Conservation (phyloP, 2,113 vertebrate genomes). For the Periophthalmodon schlosseri region DNA sequence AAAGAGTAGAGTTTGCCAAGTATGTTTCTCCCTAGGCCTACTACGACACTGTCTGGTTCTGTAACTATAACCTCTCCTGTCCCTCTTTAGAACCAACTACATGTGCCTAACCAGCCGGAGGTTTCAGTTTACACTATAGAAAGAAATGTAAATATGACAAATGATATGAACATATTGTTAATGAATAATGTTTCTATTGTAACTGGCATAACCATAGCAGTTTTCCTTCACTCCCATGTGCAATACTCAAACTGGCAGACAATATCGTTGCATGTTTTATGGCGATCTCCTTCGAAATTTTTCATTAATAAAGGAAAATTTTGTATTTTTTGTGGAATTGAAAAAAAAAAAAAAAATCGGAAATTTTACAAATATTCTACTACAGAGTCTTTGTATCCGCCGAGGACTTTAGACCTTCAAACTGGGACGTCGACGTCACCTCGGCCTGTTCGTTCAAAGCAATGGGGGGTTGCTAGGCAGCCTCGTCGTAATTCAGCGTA, state of each 20-base stretch:
- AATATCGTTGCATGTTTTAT: slow-evolving; percentile 74
- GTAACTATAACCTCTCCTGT: slow-evolving; percentile 53
- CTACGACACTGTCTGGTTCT: slow-evolving; percentile 60
- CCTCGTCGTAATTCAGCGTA: slow-evolving; percentile 20
- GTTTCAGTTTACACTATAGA: slow-evolving; percentile 73
- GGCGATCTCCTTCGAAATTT: slow-evolving; percentile 44
- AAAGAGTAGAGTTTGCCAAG: slow-evolving; percentile 57
- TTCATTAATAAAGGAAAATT: slow-evolving; percentile 44
- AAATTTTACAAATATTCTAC: slow-evolving; percentile 46
- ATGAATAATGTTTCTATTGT: slow-evolving; percentile 61
- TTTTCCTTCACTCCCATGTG: slow-evolving; percentile 52
- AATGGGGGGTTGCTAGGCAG: slow-evolving; percentile 29
- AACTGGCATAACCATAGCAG: slow-evolving; percentile 34
- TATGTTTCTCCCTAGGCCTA: slow-evolving; percentile 63
- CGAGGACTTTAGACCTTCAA: slow-evolving; percentile 41
- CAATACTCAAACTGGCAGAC: slow-evolving; percentile 56
- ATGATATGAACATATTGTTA: slow-evolving; percentile 56
- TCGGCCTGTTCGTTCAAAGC: slow-evolving; percentile 29
- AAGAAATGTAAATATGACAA: slow-evolving; percentile 64
- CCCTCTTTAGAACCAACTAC: slow-evolving; percentile 72
- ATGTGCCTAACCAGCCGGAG: slow-evolving; percentile 81
- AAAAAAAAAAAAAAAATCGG: slow-evolving; percentile 13
- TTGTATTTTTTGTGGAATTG: slow-evolving; percentile 59
- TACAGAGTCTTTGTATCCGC: slow-evolving; percentile 48
- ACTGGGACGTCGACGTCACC: slow-evolving; percentile 34